Evolutionary conservation across 2,113 vertebrate genomes (phyloP).

Genomic region (Leptosomus discolor): DNA sequence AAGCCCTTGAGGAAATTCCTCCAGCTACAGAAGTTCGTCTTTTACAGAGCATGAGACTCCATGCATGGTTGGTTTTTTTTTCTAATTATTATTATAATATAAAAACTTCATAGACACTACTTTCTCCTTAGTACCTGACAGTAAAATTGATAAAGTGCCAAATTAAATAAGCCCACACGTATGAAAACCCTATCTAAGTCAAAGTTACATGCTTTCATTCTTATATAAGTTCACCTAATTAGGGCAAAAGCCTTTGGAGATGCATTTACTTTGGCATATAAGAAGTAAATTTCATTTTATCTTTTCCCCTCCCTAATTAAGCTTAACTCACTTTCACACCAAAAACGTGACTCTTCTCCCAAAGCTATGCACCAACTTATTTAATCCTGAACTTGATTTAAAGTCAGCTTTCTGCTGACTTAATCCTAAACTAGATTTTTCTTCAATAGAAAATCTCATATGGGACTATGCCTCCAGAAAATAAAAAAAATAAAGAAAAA

Average conservation of each 20-base stretch:
- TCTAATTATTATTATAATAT: not conserved
- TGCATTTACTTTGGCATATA: not conserved
- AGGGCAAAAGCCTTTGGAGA: not conserved
- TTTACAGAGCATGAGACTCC: not conserved
- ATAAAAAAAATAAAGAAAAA: not conserved
- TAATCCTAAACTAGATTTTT: too few relatives aligned
- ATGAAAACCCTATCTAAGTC: not conserved
- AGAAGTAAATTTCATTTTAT: not conserved
- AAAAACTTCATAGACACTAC: not conserved
- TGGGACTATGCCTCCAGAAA: not conserved
- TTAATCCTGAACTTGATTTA: not conserved
- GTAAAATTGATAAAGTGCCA: not conserved
- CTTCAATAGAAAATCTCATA: not conserved
- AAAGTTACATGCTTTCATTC: not conserved
- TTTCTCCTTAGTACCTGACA: not conserved
- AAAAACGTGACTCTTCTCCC: not conserved
- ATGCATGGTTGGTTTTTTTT: not conserved
- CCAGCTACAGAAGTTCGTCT: not conserved
- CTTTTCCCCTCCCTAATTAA: not conserved
- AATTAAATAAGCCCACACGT: not conserved
- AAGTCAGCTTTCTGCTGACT: too few relatives aligned
- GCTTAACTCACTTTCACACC: not conserved
- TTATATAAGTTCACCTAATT: not conserved
- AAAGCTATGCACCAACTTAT: not conserved
- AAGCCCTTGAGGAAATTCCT: slow-evolving; percentile 48